Evolutionary conservation across 2,113 vertebrate genomes (phyloP), one percentile per base, ranked within the genome.

Genomic region (Damaliscus lunatus): DNA sequence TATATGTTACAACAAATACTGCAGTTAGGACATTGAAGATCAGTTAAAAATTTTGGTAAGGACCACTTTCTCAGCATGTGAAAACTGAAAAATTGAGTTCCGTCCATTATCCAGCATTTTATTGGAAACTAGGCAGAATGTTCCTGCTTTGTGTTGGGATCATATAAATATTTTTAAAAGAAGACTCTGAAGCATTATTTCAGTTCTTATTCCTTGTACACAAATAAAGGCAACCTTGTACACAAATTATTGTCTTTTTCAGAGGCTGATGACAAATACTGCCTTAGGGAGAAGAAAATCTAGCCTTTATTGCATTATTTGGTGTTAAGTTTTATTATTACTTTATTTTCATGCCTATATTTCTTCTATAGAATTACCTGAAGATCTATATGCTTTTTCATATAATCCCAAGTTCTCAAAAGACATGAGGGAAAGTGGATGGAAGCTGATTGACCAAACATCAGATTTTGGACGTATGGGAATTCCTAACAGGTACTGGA

Each of bases 361-460:
- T 55, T 94, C n/a, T 67, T 98, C 77, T 90, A 74, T 91, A 99
- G 99, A 96, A 95, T 99, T 98, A 96, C 86, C 98, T 0, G 99
- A 99, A 97, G 99, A 99, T 50, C 98, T 99, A 83, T 99, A 99
- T 97, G 99, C 99, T 50, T 99, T 99, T 94, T 98, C 99, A 43
- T 99, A 99, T 92, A 99, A 99, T 67, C 99, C 99, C 5, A 99
- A 99, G 84, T 98, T 97, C 93, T 98, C 98, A n/a, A 99, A 99
- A 94, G 98, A 98, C 31, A 99, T 77, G 88, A 98, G 99, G 60
- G 98, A 98, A n/a, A 95, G 96, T 55, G 99, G 99, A 3, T 99
- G 99, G 99, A 99, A 98, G 31, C 25, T 99, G 88, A 98, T 99
- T 90, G 98, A 99, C 93, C 67, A 99, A 85, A 97, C 95, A 46